Base-by-base conservation (phyloP, 2,888 invertebrate species). In the Isoperla grammatica region DNA sequence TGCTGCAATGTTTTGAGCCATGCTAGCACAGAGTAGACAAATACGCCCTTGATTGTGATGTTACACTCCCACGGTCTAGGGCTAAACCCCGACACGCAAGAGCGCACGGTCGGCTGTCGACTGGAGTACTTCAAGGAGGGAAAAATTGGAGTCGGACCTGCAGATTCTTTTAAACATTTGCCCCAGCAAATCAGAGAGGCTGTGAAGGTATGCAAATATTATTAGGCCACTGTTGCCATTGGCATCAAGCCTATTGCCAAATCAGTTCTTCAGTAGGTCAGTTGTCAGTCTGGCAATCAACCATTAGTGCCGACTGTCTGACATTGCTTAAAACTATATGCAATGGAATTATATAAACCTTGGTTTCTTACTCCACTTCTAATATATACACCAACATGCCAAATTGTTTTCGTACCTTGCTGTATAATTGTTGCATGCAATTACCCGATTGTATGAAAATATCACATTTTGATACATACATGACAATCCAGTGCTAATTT, bases 71-170 rank as follows among this genome's bases (percentile, higher is more conserved):
- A 62, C 61, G 63, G 63, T 64, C 59, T 64, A 73, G 73, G 73
- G 48, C 66, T 68, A 53, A 70, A 75, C 66, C 72, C 73, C n/a
- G 72, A 73, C 53, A 71, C 70, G 15, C 71, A 73, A 46, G 70
- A 73, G 65, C 70, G 70, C 59, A 74, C 76, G 15, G 79, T 84
- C 56, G 84, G 84, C 6, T 83, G 82, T 68, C 75, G 83, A 12
- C 70, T 78, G 62, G 76, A 77, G 43, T 72, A 75, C 57, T 80
- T 79, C 70, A 77, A 75, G 64, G 72, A 75, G 61, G 81, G 81
- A 19, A 74, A 74, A 11, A 73, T 71, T 57, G 68, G 69, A 55
- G 75, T 76, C 63, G 75, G 71, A 22, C 72, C 73, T 6, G 67
- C 73, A 22, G 68, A 69, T 55, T 69, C 71, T 58, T 68, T 74